Conservation (phyloP, 1,140 invertebrate species). For the Drosophila lowei region DNA sequence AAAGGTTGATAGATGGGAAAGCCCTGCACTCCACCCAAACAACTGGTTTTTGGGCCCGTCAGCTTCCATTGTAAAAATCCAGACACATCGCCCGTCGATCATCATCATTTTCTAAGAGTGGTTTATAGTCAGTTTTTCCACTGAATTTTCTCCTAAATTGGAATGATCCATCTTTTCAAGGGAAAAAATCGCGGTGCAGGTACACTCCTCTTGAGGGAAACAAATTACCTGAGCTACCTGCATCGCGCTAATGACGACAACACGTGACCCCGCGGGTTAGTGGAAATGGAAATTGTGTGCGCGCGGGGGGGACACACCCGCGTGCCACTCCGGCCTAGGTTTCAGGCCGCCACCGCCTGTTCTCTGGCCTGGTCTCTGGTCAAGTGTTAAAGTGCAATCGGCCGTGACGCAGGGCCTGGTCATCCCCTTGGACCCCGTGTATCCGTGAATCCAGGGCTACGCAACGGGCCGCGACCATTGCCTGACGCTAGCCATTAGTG, state of each 20-base stretch:
- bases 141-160: constrained; percentile 65
- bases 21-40: constrained; percentile 27
- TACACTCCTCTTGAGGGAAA: constrained; percentile 33
- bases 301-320: constrained; percentile 33
- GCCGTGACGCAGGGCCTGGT: constrained; percentile 58
- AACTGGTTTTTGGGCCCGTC: constrained; percentile 62
- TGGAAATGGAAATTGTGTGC: constrained; percentile 37
- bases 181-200: constrained; percentile 65
- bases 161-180: constrained; percentile 71
- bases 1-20: constrained; percentile 27
- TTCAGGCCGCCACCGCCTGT: constrained; percentile 10
- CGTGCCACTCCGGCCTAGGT: constrained; percentile 16
- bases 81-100: constrained; percentile 39
- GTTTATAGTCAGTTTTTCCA: constrained; percentile 43
- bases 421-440: constrained; percentile 1
- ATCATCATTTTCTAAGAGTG: constrained; percentile 43
- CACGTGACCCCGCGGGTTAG: constrained; percentile 65
- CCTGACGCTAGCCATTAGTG: constrained; percentile 71
- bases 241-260: constrained; percentile 61
- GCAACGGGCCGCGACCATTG: constrained; percentile 48
- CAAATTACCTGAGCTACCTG: constrained; percentile 65
- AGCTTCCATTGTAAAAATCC: constrained; percentile 52
- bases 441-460: constrained; percentile 25
- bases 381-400: constrained; percentile 80
- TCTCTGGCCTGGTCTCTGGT: constrained; percentile 59